These are phyloP conservation scores for Percina caprodes DNA, from an alignment of 2,113 vertebrate species.

Conservation along the genomic window DNA sequence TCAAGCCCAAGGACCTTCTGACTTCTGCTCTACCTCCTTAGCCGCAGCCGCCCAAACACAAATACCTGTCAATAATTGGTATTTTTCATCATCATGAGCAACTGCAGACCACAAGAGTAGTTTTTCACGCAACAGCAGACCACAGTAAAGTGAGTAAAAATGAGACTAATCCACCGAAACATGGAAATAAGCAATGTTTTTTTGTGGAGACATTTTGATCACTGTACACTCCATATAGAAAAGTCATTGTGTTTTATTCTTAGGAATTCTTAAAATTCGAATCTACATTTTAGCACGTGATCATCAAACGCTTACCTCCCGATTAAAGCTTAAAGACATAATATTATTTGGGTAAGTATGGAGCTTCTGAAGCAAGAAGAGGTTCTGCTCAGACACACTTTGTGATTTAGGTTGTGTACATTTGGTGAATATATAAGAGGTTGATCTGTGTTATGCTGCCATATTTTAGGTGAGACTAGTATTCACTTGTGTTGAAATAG, in stretches of 20 bases:
- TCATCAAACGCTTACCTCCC: not conserved
- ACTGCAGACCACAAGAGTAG: not conserved
- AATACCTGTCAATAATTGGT: not conserved
- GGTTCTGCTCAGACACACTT: not conserved
- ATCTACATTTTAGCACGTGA: not conserved
- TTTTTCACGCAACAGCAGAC: no score
- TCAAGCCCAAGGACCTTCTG: no score
- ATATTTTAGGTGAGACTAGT: not conserved
- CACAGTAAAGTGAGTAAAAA: no score
- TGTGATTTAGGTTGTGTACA: not conserved
- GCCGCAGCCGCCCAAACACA: no score
- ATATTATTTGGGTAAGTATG: not conserved
- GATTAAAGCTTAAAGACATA: not conserved
- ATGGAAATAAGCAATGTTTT: no score
- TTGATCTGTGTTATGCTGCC: not conserved
- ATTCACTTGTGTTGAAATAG: not conserved
- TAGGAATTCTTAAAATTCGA: no score
- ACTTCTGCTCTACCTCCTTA: no score
- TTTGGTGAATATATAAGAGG: not conserved
- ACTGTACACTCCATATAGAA: no score
- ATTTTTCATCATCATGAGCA: conserved; percentile 5
- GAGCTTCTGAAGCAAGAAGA: not conserved
- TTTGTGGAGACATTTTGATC: no score
- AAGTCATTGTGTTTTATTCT: no score
- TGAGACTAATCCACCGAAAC: no score